Base-by-base conservation (phyloP, 2,888 invertebrate species). In the Chamaedrilus cognettii region DNA sequence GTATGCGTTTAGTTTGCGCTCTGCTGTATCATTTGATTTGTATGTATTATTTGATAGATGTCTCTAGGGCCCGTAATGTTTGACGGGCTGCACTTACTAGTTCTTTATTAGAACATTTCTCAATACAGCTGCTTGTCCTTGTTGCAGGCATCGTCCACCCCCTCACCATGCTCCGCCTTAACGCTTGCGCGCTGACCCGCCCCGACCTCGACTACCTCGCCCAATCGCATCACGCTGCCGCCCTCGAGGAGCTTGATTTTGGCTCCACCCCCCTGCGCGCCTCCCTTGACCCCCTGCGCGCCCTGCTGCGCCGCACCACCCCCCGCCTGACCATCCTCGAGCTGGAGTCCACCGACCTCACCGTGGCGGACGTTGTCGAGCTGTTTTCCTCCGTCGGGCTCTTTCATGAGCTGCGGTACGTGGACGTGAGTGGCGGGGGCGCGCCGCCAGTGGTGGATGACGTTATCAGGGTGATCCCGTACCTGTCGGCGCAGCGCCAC, bases 241-340 rank as follows among this genome's bases (percentile, higher is more conserved):
- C 42, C 42, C 65, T 82, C 23, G 60, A 63, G 19, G 80, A 80
- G 65, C 69, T 82, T 5, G 80, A 80, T 64, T 67, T 82, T 32
- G 79, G 80, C 71, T 42, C 42, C 42, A 42, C 42, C 42, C 42
- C 42, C 42, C 42, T 11, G 11, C n/a, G 7, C 55, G 7, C 7
- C 57, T 56, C 57, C 30, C 57, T 30, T 15, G n/a, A n/a, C n/a
- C 2, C 57, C 31, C 23, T 56, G 3, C 31, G n/a, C 28, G 23
- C 30, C 28, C 4, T 35, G n/a, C 31, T 60, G 23, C 60, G 19
- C 42, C 42, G 42, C 19, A 19, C 42, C 42, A 11, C 42, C 42
- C 42, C 42, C 42, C 19, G 11, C 19, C 42, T 42, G 11, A 7
- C 7, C 42, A 42, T 19, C 42, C 42, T 42, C 42, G 42, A 42